Conservation (phyloP, 2,888 invertebrate genomes). For the Thymelicus sylvestris region DNA sequence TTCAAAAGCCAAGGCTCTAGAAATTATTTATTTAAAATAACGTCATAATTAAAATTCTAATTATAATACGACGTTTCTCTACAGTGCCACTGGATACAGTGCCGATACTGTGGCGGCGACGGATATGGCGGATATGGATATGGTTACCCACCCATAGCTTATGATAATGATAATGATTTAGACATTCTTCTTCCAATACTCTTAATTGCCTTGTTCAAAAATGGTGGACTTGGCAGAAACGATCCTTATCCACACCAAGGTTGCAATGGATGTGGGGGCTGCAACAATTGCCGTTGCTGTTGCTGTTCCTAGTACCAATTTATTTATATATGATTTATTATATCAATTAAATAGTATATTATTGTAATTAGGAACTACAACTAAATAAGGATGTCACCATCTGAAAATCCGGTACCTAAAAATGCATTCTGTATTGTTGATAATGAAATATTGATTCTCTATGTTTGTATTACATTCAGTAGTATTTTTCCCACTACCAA, state of each 20-base stretch:
- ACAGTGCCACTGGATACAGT: slow-evolving; percentile 56
- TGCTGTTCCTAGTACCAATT: background rate
- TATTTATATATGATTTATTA: background rate
- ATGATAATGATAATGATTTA: slow-evolving; percentile 49
- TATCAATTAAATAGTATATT: too few relatives aligned
- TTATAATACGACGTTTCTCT: slow-evolving; percentile 22
- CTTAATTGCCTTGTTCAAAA: slow-evolving; percentile 49
- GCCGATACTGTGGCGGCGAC: slow-evolving; percentile 49
- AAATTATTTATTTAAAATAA: background rate
- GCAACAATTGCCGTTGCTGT: slow-evolving; percentile 31
- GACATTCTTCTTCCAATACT: slow-evolving; percentile 58
- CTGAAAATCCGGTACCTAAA: too few relatives aligned
- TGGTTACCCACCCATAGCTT: slow-evolving; percentile 7
- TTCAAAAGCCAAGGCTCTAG: too few relatives aligned
- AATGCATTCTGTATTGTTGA: too few relatives aligned
- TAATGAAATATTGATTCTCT: too few relatives aligned
- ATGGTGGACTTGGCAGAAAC: slow-evolving; percentile 39
- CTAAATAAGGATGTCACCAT: too few relatives aligned
- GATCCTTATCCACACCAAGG: background rate
- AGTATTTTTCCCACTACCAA: too few relatives aligned
- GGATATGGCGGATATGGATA: slow-evolving; percentile 29
- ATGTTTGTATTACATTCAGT: background rate
- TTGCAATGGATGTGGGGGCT: slow-evolving; percentile 41
- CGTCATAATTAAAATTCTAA: background rate
- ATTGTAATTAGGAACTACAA: too few relatives aligned